Percentiles rank a stretch among this genome's conserved stretches.
Conservation (phyloP, 2,888 invertebrate species). For the Nomada goodeniana region DNA sequence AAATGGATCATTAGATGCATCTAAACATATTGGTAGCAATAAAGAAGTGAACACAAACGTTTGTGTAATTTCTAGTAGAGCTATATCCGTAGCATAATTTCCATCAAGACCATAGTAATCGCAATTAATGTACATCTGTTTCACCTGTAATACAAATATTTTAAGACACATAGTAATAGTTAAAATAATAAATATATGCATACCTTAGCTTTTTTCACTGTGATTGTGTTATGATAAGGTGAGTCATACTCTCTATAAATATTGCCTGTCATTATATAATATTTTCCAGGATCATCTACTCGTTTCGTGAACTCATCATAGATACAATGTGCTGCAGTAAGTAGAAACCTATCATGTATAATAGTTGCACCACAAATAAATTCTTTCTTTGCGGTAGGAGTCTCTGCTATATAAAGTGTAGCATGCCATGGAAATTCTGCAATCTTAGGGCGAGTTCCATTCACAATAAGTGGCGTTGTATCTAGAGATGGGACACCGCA, state of each 20-base stretch:
- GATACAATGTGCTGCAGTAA: conserved; percentile 85
- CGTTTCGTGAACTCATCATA: conserved; percentile 73
- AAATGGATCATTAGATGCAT: conserved; percentile 42
- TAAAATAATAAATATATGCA: conserved; percentile 26
- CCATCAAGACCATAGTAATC: conserved; percentile 77
- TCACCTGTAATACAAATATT: conserved; percentile 74
- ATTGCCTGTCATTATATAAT: conserved; percentile 80
- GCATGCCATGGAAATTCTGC: conserved; percentile 83
- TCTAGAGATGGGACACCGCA: conserved; percentile 75
- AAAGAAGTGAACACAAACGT: conserved; percentile 74
- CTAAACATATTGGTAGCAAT: conserved; percentile 78
- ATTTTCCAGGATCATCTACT: conserved; percentile 64
- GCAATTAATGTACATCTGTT: conserved; percentile 75
- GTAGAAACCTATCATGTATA: conserved; percentile 77
- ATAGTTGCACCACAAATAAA: conserved; percentile 83
- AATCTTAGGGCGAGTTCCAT: conserved; percentile 75
- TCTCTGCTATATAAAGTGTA: conserved; percentile 75
- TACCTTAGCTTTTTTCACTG: conserved; percentile 73
- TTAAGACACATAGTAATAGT: too few species aligned
- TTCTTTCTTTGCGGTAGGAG: conserved; percentile 59
- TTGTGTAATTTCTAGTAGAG: conserved; percentile 74
- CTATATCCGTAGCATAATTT: conserved; percentile 79
- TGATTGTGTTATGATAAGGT: conserved; percentile 59
- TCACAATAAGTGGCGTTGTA: conserved; percentile 73
- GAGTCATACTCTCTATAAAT: conserved; percentile 78